Evolutionary conservation across 1,140 invertebrate species (phyloP), one percentile per base, ranked within the genome.

Genomic region (Papilio aristodemus): DNA sequence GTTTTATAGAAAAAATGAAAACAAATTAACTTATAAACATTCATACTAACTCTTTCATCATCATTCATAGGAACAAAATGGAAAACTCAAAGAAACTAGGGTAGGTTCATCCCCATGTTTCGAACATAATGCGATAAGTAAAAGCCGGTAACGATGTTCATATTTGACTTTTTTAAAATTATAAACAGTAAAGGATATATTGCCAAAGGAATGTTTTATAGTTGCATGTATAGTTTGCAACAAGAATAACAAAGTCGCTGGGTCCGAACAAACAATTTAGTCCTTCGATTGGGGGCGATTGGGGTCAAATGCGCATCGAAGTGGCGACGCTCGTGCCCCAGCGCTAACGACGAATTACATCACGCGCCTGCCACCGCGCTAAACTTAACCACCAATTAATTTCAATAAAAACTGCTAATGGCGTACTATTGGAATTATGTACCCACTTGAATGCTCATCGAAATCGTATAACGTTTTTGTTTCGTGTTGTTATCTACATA

Each of bases 201-300:
- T 50, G 46, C 46, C 4, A 50, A 50, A 64, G 13, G 4, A 8
- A 13, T 27, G 10, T 41, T 63, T 19, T 0, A 11, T 17, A 38
- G 11, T 13, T 60, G 22, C 10, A 38, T 63, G 39, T 25, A 59
- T 39, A 11, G 14, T 39, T 11, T 50, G 54, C 25, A 25, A 69
- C 67, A 67, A 71, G 54, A 54, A 80, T 79, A 77, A 78, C 69
- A 75, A 73, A 68, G 75, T 75, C 81, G 78, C 78, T 84, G 36
- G 41, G 63, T 66, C 32, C 77, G 76, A 77, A 74, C 84, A 85
- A 84, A 86, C 84, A 89, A 89, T 88, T 86, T 82, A 87, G 87
- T 85, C 84, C 86, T 91, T 91, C 87, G 85, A 91, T 91, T 91
- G 87, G 81, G 89, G 87, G 81, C 86, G 83, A 91, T 86, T 89